phyloP scores from a whole-genome alignment of 2,113 vertebrate genomes.

The Amphiprion percula region DNA sequence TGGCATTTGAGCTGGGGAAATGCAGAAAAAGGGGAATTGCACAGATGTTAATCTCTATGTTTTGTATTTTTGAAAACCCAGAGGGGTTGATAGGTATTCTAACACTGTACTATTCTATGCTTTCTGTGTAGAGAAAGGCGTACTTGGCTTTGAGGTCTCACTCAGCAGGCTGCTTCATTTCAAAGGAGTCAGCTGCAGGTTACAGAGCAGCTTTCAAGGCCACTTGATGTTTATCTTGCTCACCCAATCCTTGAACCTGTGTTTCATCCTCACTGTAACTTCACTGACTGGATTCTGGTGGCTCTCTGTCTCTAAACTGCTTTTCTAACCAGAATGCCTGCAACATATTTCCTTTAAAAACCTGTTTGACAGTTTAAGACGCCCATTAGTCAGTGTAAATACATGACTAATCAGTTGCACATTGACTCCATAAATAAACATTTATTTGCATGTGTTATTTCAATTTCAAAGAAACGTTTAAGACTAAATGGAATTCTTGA shows the following conservation, averaged over 20 bases:
- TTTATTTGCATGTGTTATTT: background rate
- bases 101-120: no score
- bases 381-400: background rate
- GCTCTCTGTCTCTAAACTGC: background rate
- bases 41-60: no score
- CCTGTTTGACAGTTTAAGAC: background rate
- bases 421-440: background rate
- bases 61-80: no score
- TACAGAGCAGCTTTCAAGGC: background rate
- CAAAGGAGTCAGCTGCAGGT: no score
- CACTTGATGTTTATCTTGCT: background rate
- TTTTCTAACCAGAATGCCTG: background rate
- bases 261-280: background rate
- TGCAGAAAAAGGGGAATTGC: no score
- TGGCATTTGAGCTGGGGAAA: no score
- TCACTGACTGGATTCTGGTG: background rate
- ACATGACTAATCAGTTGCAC: background rate
- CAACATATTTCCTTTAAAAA: background rate
- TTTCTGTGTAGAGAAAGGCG: no score
- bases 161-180: no score
- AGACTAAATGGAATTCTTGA: background rate
- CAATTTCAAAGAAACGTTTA: background rate
- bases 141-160: no score
- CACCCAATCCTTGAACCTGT: background rate
- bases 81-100: no score